Conservation (phyloP, 2,113 vertebrate species). For the Campylomormyrus tamandua region DNA sequence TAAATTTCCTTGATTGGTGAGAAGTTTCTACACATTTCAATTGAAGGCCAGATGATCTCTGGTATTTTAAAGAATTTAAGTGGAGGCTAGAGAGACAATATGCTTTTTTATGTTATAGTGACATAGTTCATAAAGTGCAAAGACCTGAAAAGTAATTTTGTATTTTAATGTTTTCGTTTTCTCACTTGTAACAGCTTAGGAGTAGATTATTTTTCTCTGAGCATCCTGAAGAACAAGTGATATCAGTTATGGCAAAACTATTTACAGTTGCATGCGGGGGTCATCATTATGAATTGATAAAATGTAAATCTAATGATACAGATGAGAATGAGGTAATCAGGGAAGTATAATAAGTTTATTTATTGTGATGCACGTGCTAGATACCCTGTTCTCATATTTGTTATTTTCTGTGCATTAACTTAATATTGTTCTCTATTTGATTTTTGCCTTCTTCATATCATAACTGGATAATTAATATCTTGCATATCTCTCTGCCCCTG, state of each 20-base stretch:
- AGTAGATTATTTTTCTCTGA: background rate
- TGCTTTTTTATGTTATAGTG: background rate
- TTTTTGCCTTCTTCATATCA: conserved; percentile 22
- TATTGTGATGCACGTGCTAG: background rate
- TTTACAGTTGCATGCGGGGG: background rate
- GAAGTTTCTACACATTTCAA: background rate
- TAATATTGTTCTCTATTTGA: conserved; percentile 19
- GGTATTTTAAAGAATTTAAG: background rate
- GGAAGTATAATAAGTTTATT: background rate
- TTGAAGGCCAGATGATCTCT: background rate
- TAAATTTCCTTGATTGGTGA: background rate
- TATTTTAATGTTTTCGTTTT: background rate
- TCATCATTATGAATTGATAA: background rate
- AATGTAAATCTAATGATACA: background rate
- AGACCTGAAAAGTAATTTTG: background rate
- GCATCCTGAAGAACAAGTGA: background rate
- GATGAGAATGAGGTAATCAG: background rate
- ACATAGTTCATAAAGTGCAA: background rate
- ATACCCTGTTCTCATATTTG: background rate
- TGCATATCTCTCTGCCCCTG: conserved; percentile 47
- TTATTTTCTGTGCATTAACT: background rate
- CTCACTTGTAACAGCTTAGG: too few species aligned
- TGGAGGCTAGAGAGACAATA: background rate
- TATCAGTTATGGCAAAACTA: background rate
- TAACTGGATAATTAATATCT: conserved; percentile 51